Evolutionary conservation across 2,888 invertebrate species (phyloP), one percentile per base, ranked within the genome.

Genomic region (Macaria notata): DNA sequence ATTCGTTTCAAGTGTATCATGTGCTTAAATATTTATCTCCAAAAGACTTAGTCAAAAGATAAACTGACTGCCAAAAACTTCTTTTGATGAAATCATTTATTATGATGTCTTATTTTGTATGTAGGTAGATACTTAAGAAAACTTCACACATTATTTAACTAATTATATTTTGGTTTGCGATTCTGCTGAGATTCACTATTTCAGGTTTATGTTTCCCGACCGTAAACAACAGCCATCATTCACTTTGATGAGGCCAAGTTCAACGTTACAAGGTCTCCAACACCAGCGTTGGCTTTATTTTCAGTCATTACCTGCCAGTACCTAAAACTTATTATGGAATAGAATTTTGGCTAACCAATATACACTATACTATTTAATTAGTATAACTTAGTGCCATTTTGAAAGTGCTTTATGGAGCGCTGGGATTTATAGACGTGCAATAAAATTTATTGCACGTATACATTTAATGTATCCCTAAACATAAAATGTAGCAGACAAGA

Each of bases 401-500:
- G 19, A 19, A 19, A 19, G 19, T 19, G 19, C 19, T 19, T 19
- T 19, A 19, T 19, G 19, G 19, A 19, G 19, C 33, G 33, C 33
- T 36, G 33, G 3, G 33, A 36, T 36, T 36, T 36, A 36, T 0
- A 56, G 50, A 43, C 38, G 31, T 51, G 31, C 38, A 52, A 48
- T 49, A 54, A 57, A 56, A 55, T 61, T n/a, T n/a, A n/a, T n/a
- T n/a, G n/a, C n/a, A n/a, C n/a, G n/a, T n/a, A n/a, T n/a, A n/a
- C n/a, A n/a, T n/a, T n/a, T n/a, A n/a, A 19, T 19, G 19, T 19
- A 56, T 48, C 39, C n/a, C 38, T 54, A 36, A 53, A 53, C 46
- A 56, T 9, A 59, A 56, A 64, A 65, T 57, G 58, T 62, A 58
- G 3, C 1, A 38, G 50, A 39, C 51, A 8, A 72, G 78, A 75